Base-by-base conservation (phyloP, 2,888 invertebrate species). In the Calameuta pallipes region DNA sequence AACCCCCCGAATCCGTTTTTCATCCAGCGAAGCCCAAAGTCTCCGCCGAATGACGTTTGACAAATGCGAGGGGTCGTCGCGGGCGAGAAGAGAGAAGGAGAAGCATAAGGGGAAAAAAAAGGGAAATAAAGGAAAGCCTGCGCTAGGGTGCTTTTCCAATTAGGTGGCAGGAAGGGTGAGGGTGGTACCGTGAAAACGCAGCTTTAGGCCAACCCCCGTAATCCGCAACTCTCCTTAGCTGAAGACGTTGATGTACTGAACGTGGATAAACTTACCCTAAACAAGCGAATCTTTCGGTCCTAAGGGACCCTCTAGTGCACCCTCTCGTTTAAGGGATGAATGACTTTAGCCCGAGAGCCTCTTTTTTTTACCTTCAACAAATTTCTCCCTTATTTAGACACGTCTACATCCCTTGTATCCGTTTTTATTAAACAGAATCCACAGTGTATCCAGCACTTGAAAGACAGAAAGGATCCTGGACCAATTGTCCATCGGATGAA, bases 131-230 rank as follows among this genome's bases (percentile, higher is more conserved):
- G 56, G 23, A 56, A 56, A 56, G 15, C 23, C 56, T 9, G 23
- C 12, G 71, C 4, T 71, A 33, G 71, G 71, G 71, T 71, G 71
- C 31, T 71, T 34, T 71, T 33, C 71, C 71, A 33, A 71, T 71
- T 71, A 71, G 71, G 71, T 12, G 33, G 71, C 31, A 33, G 33
- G 71, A 13, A 71, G 34, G 71, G 71, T 13, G 71, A 33, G 33
- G 71, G 34, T 34, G 71, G 71, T 71, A 56, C 56, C 23, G 56
- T 56, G 56, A 56, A 56, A 56, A 56, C 23, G 56, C 56, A 23
- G 56, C 56, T 56, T 56, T 23, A 56, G 9, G 56, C 56, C 23
- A 56, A 56, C 23, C 56, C 56, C 56, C 9, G 23, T 56, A 23
- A 56, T 56, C 56, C 56, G 23, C 56, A 9, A 56, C 6, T 56